Base-by-base conservation (phyloP, 2,113 vertebrate genomes). In the Anthoscopus minutus region DNA sequence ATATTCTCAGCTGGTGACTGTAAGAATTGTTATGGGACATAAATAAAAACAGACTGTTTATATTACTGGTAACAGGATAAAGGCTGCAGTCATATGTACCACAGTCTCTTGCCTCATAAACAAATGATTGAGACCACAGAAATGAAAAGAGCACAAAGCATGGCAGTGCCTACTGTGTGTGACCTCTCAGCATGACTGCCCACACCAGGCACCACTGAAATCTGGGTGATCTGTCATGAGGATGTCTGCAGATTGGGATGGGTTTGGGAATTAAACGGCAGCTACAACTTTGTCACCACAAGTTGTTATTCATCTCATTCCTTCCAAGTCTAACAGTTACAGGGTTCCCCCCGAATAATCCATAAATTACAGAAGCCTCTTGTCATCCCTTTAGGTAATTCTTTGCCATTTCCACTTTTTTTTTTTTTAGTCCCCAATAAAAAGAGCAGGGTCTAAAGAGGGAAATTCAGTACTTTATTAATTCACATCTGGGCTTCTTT, bases 141-240 rank as follows among this genome's bases (percentile, higher is more conserved):
- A 78, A 62, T 4, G 13, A 27, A 56, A 35, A 31, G n/a, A 44
- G 24, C 4, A 13, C 31, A 51, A 66, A 74, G 24, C 27, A 21
- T 8, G 21, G 20, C 53, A 27, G 0, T 31, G 72, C 58, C 76
- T 57, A 60, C 3, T 0, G 1, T 4, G 33, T 31, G 18, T 3
- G 4, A 47, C 35, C 40, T 31, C 82, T 35, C 80, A 22, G 33
- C 4, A 11, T 4, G 19, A 45, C 71, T 83, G 83, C 37, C 35
- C 18, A 37, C 31, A 70, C 78, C 67, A 23, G 27, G 56, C 40
- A 74, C 37, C 2, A 7, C 67, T 37, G 37, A 87, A 61, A 81
- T 27, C 15, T 7, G 25, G 23, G 24, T 0, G 0, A 13, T 22
- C 18, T 0, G 11, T 30, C 4, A 1, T 20, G 27, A 80, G 37